Evolutionary conservation across 2,797 vertebrate species (phyloP).

Genomic region (Pseudocheirus occidentalis): DNA sequence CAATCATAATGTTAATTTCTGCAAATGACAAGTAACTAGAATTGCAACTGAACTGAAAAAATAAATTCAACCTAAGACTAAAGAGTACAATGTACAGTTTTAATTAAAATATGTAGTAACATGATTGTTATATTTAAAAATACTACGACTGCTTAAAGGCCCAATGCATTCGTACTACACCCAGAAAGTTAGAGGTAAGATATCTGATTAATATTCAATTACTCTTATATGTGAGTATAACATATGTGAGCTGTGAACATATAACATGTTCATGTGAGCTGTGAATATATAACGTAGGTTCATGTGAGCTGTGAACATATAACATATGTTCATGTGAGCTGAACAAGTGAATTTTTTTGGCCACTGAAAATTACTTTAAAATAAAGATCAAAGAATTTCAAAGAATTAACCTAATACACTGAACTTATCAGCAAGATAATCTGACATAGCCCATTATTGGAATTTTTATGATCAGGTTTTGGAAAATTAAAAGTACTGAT

Average conservation of each 20-base stretch:
- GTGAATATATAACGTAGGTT: no score
- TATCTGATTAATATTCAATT: constrained; percentile 20
- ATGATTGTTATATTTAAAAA: constrained; percentile 26
- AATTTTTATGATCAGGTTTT: constrained; percentile 35
- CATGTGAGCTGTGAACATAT: no score
- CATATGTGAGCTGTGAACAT: no score
- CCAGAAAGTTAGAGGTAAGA: constrained; percentile 8
- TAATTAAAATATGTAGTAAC: constrained; percentile 18
- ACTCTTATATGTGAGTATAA: background rate
- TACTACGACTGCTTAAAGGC: constrained; percentile 18
- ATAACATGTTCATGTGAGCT: no score
- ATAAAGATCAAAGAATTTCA: constrained; percentile 4
- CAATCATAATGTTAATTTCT: constrained; percentile 8
- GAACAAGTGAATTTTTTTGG: constrained; percentile 20
- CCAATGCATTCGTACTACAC: constrained; percentile 5
- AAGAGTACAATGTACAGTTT: constrained; percentile 14
- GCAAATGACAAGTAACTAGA: background rate
- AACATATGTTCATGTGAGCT: no score
- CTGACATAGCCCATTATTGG: background rate
- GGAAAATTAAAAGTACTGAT: constrained; percentile 11
- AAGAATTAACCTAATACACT: background rate
- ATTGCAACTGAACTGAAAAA: constrained; percentile 8
- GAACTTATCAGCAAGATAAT: constrained; percentile 17
- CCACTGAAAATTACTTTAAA: constrained; percentile 11
- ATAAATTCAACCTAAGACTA: constrained; percentile 17